Evolutionary conservation across 37 sponge, comb jelly and placozoan species (phyloP).

Genomic region (Aphrocallistes beatrix): DNA sequence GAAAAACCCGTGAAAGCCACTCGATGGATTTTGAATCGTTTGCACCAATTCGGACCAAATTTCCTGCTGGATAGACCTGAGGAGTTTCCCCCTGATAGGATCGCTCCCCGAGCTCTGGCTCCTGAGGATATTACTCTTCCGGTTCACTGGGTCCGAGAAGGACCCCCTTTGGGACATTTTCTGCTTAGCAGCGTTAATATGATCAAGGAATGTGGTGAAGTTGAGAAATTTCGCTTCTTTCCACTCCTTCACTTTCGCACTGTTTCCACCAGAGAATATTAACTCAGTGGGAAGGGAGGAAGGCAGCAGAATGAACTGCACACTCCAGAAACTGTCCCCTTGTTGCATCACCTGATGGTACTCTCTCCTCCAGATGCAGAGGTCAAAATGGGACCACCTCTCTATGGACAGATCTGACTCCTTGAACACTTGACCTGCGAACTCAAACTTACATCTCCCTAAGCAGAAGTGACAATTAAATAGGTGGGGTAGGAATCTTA

Average conservation of each 20-base stretch:
- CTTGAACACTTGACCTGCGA: not conserved
- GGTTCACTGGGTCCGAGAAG: not conserved
- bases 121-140: not conserved
- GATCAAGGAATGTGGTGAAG: constrained; percentile 17
- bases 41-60: not conserved
- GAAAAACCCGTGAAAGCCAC: not conserved
- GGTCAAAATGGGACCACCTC: not conserved
- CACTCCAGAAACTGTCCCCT: not conserved
- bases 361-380: not conserved
- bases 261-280: not conserved
- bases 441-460: not conserved
- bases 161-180: not conserved
- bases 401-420: not conserved
- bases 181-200: constrained; percentile 13
- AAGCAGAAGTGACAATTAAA: not conserved
- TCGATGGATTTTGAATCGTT: not conserved
- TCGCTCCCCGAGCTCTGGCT: not conserved
- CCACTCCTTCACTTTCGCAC: not conserved
- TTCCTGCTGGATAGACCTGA: not conserved
- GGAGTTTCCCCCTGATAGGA: not conserved
- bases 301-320: constrained; percentile 1
- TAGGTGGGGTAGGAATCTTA: too few relatives aligned
- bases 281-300: not conserved
- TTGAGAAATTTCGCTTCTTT: not conserved
- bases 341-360: constrained; percentile 11